A percentile compares a stretch with the other conserved stretches of the same genome.
Conservation (phyloP, 1,140 invertebrate genomes). For the Tetramorium parvispinum region DNA sequence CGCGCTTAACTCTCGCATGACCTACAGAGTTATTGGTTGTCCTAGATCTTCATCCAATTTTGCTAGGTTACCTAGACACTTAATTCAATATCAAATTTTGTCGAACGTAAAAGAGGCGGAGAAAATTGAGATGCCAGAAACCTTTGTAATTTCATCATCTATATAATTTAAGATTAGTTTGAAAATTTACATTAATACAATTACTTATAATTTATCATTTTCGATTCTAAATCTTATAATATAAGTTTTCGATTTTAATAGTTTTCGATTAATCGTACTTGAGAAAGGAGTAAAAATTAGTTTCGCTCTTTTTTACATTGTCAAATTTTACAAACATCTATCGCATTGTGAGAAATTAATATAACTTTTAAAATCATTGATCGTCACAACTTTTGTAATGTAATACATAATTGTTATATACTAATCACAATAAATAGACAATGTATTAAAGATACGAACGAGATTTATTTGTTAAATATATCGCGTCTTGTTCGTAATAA, state of each 20-base stretch:
- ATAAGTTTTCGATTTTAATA: background rate
- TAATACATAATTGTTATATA: background rate
- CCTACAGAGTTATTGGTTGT: conserved; percentile 16
- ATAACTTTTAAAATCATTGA: background rate
- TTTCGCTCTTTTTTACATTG: background rate
- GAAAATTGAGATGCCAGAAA: background rate
- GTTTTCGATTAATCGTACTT: background rate
- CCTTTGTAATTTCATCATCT: background rate
- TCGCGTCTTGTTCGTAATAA: background rate
- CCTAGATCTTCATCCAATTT: conserved; percentile 27
- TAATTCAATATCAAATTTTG: conserved; percentile 51
- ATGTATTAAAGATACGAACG: background rate
- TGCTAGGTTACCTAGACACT: conserved; percentile 24
- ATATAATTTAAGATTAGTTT: conserved; percentile 7
- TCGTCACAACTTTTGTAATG: background rate
- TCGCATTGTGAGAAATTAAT: background rate
- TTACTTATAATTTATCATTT: background rate
- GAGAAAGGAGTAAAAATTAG: background rate
- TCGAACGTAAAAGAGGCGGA: background rate
- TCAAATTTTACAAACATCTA: background rate
- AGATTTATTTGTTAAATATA: background rate
- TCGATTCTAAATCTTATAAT: background rate
- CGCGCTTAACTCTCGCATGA: conserved; percentile 44
- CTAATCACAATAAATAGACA: background rate
- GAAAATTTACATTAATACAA: background rate